A percentile compares a stretch with the other conserved stretches of the same genome.
Conservation (phyloP, 1,140 invertebrate species). For the Phortica variegata region DNA sequence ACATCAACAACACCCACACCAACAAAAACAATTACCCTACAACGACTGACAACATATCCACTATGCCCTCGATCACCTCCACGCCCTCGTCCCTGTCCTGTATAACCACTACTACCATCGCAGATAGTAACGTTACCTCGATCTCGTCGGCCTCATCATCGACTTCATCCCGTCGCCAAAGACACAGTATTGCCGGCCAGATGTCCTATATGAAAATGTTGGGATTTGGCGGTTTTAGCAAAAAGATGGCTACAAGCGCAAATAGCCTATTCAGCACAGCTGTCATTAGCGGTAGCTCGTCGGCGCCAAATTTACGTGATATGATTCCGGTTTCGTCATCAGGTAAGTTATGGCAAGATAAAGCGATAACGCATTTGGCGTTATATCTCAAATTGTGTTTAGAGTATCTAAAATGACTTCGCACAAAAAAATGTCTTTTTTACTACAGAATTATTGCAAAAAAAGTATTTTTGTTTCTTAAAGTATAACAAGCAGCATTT, state of each 20-base stretch:
- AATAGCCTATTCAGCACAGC: conserved; percentile 89
- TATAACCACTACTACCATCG: conserved; percentile 38
- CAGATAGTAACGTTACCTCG: conserved; percentile 52
- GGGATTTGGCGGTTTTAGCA: conserved; percentile 67
- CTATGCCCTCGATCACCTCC: conserved; percentile 2
- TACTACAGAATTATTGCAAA: no score
- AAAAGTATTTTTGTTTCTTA: no score
- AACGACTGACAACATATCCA: conserved; percentile 12
- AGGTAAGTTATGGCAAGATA: no score
- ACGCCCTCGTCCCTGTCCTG: conserved; percentile 18
- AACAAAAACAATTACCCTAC: conserved; percentile 7
- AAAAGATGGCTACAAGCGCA: conserved; percentile 71
- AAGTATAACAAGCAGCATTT: no score
- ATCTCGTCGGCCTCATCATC: conserved; percentile 49
- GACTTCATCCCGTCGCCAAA: conserved; percentile 73
- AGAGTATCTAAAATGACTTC: no score
- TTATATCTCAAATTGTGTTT: no score
- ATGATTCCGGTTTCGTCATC: conserved; percentile 76
- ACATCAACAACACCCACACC: conserved; percentile 3
- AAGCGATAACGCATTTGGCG: no score
- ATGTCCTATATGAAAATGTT: conserved; percentile 88
- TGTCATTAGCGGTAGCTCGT: conserved; percentile 89
- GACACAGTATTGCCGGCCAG: conserved; percentile 91
- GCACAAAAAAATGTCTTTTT: no score
- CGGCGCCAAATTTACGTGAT: conserved; percentile 84